Evolutionary conservation across 2,797 vertebrate genomes (phyloP), one percentile per base, ranked within the genome.

Genomic region (Micrastur ruficollis): DNA sequence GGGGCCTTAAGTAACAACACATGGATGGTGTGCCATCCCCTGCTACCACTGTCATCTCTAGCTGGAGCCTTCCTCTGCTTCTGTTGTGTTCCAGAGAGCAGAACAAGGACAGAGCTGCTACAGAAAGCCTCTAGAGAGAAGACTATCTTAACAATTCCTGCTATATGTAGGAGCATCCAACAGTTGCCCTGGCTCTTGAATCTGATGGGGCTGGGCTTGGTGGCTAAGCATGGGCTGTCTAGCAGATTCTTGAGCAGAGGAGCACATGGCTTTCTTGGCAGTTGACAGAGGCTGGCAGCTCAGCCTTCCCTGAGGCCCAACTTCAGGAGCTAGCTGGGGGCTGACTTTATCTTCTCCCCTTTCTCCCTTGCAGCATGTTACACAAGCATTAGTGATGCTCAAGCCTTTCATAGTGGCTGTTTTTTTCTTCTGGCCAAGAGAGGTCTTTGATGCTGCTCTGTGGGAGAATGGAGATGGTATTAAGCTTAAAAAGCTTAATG

Each of bases 181-280:
- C 29, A 38, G 5, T 31, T 52, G 42, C 36, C 38, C 44, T 58
- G 66, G 36, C 20, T 29, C 17, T 75, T 1, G 0, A 0, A 2
- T 13, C 36, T 36, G 32, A 61, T 46, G 44, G 32, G 38, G 32
- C 58, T 65, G 40, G 49, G 32, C 36, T 88, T 74, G 44, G 32
- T 76, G 36, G 58, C 32, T 44, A 12, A 90, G 56, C 16, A 4
- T 7, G 16, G 22, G 19, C 5, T 22, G 17, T 15, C 52, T 59
- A 40, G 52, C 31, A 59, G 38, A 14, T 36, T 56, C 38, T 16
- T 38, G 32, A 70, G 58, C 36, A 7, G 44, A 65, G 52, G 29
- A 63, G 6, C 4, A 3, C 19, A 21, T 40, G 59, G 18, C 18
- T 80, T 53, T 9, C 47, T 47, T 40, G 14, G 74, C 52, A 50